Evolutionary conservation across 2,797 vertebrate genomes (phyloP).

Genomic region (Borostomias antarcticus): DNA sequence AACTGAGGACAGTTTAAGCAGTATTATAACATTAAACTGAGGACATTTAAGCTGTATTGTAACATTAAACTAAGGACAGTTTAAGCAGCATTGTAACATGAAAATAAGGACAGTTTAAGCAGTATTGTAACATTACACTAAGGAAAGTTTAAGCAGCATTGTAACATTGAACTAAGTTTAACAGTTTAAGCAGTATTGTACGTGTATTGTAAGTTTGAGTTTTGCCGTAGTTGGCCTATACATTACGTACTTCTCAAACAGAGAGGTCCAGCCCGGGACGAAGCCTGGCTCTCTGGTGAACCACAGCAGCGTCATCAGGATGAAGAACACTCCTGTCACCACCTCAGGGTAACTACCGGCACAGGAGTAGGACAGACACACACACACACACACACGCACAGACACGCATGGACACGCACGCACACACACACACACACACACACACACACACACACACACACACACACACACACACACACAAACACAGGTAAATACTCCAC

Average conservation of each 20-base stretch:
- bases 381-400: neutral
- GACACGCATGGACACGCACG: no score
- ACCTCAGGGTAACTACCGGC: conserved; percentile 91
- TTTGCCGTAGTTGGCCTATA: no score
- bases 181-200: neutral
- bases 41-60: neutral
- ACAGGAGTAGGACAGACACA: neutral
- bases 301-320: conserved; percentile 97
- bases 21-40: neutral
- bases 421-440: no score
- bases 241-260: conserved; percentile 94
- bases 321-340: conserved; percentile 94
- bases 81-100: neutral
- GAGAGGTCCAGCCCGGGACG: conserved; percentile 94
- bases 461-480: conserved; percentile 3
- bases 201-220: no score
- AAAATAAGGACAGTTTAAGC: no score
- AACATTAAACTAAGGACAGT: neutral
- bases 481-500: neutral
- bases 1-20: neutral
- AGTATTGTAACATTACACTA: neutral
- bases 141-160: neutral
- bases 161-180: neutral
- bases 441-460: neutral
- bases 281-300: conserved; percentile 98